phyloP scores from a whole-genome alignment of 2,113 vertebrate genomes.

The Carlito syrichta region DNA sequence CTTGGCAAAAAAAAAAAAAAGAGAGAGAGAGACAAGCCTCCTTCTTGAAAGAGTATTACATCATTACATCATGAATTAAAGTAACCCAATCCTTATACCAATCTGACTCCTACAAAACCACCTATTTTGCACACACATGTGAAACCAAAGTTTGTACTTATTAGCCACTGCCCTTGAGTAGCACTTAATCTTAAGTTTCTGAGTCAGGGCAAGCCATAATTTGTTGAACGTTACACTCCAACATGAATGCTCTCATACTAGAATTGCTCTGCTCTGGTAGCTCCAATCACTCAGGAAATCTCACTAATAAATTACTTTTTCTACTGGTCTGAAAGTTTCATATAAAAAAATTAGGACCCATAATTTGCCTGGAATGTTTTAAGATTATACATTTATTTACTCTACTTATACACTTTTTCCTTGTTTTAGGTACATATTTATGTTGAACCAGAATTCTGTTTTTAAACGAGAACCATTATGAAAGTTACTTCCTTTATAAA shows the following conservation, averaged over 20 bases:
- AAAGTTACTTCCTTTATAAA: background rate
- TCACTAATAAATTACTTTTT: background rate
- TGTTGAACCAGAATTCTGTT: background rate
- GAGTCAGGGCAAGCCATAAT: background rate
- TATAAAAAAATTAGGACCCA: background rate
- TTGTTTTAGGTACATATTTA: background rate
- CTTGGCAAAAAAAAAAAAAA: background rate
- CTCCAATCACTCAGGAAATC: background rate
- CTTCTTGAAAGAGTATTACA: background rate
- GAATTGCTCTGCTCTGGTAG: background rate
- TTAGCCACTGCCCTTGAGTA: background rate
- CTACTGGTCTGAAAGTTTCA: background rate
- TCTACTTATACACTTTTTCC: background rate
- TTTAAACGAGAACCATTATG: background rate
- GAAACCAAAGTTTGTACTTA: background rate
- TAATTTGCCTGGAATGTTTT: background rate
- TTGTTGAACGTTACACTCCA: background rate
- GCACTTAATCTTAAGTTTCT: background rate
- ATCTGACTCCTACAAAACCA: background rate
- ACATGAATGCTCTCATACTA: background rate
- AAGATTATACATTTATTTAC: background rate
- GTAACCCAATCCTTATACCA: background rate
- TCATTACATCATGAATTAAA: background rate
- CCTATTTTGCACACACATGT: background rate
- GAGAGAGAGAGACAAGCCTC: background rate